These are phyloP conservation scores for Cossypha heuglini DNA, from an alignment of 2,797 vertebrate species.

Conservation along the genomic window DNA sequence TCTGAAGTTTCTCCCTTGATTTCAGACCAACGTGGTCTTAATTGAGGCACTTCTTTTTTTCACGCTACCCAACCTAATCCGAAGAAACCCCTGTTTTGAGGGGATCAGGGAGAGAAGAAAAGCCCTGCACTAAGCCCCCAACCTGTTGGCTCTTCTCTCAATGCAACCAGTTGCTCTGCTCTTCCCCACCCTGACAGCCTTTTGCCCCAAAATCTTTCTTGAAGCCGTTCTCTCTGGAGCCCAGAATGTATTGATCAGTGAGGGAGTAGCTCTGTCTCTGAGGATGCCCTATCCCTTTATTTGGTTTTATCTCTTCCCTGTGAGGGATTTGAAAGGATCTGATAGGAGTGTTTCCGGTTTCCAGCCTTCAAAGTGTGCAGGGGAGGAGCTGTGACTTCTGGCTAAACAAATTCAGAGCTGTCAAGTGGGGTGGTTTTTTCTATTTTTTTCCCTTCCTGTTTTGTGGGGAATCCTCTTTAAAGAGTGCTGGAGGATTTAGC, in stretches of 20 bases:
- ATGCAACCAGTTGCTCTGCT: background rate
- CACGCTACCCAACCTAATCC: background rate
- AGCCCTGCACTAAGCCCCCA: background rate
- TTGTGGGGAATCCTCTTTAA: slow-evolving; percentile 8
- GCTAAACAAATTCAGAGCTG: background rate
- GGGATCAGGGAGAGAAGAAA: background rate
- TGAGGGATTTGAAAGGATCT: background rate
- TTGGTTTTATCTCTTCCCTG: background rate
- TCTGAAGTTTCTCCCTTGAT: background rate
- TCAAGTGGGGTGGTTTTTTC: background rate
- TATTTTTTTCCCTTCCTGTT: background rate
- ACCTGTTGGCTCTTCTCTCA: background rate
- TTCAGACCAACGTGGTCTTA: background rate
- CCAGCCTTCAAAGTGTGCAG: background rate
- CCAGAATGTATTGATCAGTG: background rate
- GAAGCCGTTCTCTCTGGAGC: accelerated
- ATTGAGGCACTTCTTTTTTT: background rate
- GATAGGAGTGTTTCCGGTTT: background rate
- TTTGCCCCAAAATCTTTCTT: background rate
- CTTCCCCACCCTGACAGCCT: background rate
- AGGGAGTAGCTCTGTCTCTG: background rate
- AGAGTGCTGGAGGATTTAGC: background rate
- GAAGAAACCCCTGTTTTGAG: background rate
- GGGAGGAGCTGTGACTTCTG: slow-evolving; percentile 25
- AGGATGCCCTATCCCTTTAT: background rate